Evolutionary conservation across 2,113 vertebrate species (phyloP).

Genomic region (Rhinolophus sinicus): DNA sequence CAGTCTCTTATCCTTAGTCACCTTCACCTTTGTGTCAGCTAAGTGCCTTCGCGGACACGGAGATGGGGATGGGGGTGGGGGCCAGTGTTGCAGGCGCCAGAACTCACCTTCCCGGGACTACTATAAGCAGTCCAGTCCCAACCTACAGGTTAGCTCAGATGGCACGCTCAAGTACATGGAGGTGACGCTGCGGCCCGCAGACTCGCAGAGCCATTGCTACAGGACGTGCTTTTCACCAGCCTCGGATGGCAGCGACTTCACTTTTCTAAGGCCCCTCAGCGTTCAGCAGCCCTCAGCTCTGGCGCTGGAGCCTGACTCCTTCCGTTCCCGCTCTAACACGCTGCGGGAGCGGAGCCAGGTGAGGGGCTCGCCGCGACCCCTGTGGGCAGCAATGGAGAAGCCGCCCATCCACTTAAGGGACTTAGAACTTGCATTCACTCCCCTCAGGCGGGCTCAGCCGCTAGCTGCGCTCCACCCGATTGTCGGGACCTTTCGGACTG

Average conservation of each 20-base stretch:
- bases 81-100: conserved; percentile 86
- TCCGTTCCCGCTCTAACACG: conserved; percentile 76
- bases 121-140: conserved; percentile 91
- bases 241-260: conserved; percentile 91
- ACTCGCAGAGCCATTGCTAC: conserved; percentile 91
- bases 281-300: conserved; percentile 81
- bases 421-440: not conserved
- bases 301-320: conserved; percentile 78
- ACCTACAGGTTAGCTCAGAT: conserved; percentile 91
- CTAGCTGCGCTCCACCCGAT: not conserved
- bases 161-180: conserved; percentile 95
- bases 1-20: conserved; percentile 84
- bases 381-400: not conserved
- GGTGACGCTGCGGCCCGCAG: conserved; percentile 90
- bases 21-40: conserved; percentile 84
- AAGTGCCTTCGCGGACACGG: conserved; percentile 83
- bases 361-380: conserved; percentile 68
- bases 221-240: conserved; percentile 90
- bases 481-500: not conserved
- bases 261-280: conserved; percentile 88
- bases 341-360: conserved; percentile 86
- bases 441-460: not conserved
- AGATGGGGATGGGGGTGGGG: conserved; percentile 68
- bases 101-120: conserved; percentile 83
- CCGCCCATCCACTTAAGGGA: not conserved